These are phyloP conservation scores for Taxidea taxus DNA, from an alignment of 2,113 vertebrate species.

Conservation along the genomic window DNA sequence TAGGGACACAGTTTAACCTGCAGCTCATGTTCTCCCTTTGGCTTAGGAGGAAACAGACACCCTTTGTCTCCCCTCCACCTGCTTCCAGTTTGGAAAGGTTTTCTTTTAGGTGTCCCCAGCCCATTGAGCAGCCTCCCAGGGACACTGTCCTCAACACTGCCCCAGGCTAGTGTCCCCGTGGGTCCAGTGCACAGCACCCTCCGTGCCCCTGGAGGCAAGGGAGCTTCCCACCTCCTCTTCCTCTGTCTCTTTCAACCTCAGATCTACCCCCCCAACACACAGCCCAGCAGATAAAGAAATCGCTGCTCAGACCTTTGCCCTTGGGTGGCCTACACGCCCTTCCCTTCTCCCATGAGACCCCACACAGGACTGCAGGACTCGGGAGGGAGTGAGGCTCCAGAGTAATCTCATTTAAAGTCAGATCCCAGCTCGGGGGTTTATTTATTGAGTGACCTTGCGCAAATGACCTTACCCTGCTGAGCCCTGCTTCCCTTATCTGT, in stretches of 20 bases:
- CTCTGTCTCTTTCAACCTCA: neutral
- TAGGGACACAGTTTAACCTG: too few species aligned
- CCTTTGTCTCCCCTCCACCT: neutral
- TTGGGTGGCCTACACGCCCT: neutral
- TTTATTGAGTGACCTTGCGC: neutral
- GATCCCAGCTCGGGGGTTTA: neutral
- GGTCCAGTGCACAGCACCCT: neutral
- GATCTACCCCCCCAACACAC: neutral
- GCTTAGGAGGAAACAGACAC: neutral
- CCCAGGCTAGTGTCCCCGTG: neutral
- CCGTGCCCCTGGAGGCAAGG: neutral
- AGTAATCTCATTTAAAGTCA: neutral
- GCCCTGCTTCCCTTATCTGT: neutral
- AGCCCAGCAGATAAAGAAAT: neutral
- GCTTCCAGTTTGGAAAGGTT: neutral
- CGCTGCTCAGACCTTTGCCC: neutral
- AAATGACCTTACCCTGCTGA: neutral
- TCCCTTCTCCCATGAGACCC: neutral
- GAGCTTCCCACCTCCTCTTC: neutral
- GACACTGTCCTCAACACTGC: neutral
- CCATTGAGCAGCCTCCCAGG: neutral
- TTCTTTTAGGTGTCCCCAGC: neutral
- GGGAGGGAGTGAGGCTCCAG: neutral
- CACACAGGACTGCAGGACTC: neutral
- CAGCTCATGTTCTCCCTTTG: neutral